phyloP scores from a whole-genome alignment of 2,797 vertebrate species.

The Denticeps clupeoides region DNA sequence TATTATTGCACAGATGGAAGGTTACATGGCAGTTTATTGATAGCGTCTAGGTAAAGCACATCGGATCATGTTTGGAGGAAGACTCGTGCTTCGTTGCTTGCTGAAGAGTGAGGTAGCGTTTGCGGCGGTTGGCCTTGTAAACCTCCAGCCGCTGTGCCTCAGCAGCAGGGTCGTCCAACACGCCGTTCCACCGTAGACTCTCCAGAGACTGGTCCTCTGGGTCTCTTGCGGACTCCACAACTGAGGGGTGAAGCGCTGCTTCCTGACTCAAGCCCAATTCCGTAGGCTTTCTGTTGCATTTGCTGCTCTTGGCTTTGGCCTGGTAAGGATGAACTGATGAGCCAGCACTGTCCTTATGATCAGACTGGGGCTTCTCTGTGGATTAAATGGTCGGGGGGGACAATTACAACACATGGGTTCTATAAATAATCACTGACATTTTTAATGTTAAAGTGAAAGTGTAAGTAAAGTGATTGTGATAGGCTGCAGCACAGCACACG shows the following conservation, averaged over 20 bases:
- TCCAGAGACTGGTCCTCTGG: slow-evolving; percentile 36
- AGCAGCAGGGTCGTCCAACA: slow-evolving; percentile 61
- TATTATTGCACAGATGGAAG: too few species aligned
- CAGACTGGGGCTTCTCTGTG: slow-evolving; percentile 50
- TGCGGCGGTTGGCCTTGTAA: slow-evolving; percentile 67
- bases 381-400: too few species aligned
- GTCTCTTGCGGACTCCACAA: slow-evolving; percentile 14
- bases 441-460: too few species aligned
- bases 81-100: too few species aligned
- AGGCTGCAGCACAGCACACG: too few species aligned
- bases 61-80: too few species aligned
- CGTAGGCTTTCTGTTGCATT: slow-evolving; percentile 5
- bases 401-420: too few species aligned
- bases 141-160: slow-evolving; percentile 64
- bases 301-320: slow-evolving; percentile 28
- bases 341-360: slow-evolving; percentile 9
- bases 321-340: slow-evolving; percentile 19
- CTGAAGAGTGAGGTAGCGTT: slow-evolving; percentile 58
- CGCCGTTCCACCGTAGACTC: slow-evolving; percentile 75
- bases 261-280: slow-evolving; percentile 5
- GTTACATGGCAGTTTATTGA: too few species aligned
- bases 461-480: too few species aligned
- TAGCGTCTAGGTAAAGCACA: too few species aligned
- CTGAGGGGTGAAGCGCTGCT: background rate
- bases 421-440: too few species aligned